Evolutionary conservation across 2,797 vertebrate species (phyloP).

Genomic region (Galaxias olidus): DNA sequence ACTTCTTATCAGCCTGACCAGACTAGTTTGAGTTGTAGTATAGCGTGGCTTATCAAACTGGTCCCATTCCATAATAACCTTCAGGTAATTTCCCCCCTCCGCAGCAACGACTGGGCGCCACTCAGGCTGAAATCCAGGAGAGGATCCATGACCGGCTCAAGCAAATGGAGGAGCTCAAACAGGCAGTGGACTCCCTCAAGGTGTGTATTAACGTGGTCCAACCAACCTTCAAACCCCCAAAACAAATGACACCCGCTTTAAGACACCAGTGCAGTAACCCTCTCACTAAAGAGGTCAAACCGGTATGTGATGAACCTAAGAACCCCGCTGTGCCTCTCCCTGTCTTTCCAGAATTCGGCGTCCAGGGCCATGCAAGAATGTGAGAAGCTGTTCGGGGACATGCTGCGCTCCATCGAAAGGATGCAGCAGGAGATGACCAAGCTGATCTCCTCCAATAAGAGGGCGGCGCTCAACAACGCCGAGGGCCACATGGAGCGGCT

Average conservation of each 20-base stretch:
- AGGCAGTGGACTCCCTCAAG: constrained; percentile 80
- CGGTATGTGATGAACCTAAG: not conserved
- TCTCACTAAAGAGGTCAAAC: not conserved
- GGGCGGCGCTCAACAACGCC: constrained; percentile 73
- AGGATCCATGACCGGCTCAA: constrained; percentile 81
- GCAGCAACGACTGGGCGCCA: constrained; percentile 78
- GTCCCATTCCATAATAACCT: too few species aligned
- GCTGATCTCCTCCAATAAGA: constrained; percentile 79
- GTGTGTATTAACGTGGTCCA: constrained; percentile 51
- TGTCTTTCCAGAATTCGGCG: constrained; percentile 69
- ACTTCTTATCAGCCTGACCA: not conserved
- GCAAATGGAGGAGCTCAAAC: constrained; percentile 83
- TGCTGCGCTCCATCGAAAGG: constrained; percentile 80
- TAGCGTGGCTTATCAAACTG: too few species aligned
- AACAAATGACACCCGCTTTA: not conserved
- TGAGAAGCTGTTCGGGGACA: constrained; percentile 80
- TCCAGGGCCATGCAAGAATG: constrained; percentile 78
- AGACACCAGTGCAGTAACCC: too few species aligned
- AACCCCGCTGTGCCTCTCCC: too few species aligned
- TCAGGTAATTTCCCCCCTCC: constrained; percentile 1
- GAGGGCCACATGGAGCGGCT: constrained; percentile 80
- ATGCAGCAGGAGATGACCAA: constrained; percentile 83
- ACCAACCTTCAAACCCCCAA: constrained; percentile 37
- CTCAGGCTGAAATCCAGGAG: constrained; percentile 83
- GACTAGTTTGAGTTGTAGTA: not conserved